Percentiles rank a stretch among this genome's conserved stretches.
phyloP scores from a whole-genome alignment of 2,888 invertebrate species.

The Carpatolechia fugitivella region DNA sequence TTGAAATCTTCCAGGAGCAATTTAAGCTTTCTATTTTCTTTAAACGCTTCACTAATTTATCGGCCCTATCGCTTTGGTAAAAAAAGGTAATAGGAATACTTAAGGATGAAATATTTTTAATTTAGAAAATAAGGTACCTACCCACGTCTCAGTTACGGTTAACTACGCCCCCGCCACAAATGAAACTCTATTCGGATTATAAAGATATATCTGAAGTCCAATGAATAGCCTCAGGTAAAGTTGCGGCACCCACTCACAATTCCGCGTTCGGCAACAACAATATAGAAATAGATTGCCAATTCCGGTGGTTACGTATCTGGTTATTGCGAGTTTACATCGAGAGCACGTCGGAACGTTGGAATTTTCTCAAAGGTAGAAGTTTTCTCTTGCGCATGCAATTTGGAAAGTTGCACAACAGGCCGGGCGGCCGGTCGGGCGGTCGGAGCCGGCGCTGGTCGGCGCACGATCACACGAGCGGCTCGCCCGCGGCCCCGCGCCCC shows the following conservation, averaged over 20 bases:
- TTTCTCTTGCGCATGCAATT: constrained; percentile 67
- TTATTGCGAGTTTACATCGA: constrained; percentile 59
- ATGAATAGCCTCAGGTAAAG: constrained; percentile 13
- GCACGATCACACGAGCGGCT: constrained; percentile 24
- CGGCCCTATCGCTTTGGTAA: constrained; percentile 3
- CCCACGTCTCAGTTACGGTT: neutral
- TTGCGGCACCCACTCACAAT: constrained; percentile 1
- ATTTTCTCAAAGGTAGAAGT: constrained; percentile 69
- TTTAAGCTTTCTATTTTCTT: constrained; percentile 7
- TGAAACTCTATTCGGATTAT: neutral
- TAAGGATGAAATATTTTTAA: neutral
- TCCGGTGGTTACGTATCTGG: constrained; percentile 54
- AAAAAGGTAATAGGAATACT: neutral
- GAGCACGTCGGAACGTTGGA: constrained; percentile 57
- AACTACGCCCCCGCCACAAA: neutral
- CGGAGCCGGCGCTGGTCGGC: constrained; percentile 2
- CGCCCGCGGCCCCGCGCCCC: constrained; percentile 30
- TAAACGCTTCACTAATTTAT: constrained; percentile 4
- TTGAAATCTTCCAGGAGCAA: constrained; percentile 5
- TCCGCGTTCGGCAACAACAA: constrained; percentile 31
- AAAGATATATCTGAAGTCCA: neutral
- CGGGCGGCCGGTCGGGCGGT: constrained; percentile 32
- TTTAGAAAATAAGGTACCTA: no score
- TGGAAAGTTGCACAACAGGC: constrained; percentile 58
- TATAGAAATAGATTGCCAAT: constrained; percentile 57